A percentile compares a stretch with the other conserved stretches of the same genome.
These are phyloP conservation scores for Plectus sambesii DNA, from an alignment of 1,140 invertebrate species.

Conservation along the genomic window DNA sequence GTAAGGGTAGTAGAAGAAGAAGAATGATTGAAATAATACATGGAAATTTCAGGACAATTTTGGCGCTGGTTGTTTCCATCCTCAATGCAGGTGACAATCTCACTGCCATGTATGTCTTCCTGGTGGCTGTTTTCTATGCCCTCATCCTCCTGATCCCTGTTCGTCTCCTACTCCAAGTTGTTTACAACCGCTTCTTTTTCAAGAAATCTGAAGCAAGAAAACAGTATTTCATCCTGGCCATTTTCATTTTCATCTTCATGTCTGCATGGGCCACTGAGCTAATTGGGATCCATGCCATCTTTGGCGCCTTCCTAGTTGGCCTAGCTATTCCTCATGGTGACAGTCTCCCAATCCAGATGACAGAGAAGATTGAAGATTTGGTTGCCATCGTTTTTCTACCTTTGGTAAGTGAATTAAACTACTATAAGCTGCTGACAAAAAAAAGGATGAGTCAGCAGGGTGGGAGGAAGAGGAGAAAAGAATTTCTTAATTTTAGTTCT, in stretches of 20 bases:
- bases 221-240: constrained; percentile 10
- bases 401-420: constrained; percentile 11
- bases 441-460: too few relatives aligned
- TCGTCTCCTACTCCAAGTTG: constrained; percentile 12
- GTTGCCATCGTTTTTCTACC: constrained; percentile 14
- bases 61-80: constrained; percentile 28
- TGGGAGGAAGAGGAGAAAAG: background rate
- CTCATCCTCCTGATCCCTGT: constrained; percentile 9
- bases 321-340: constrained; percentile 24
- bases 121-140: constrained; percentile 14
- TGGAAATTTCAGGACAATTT: constrained; percentile 12
- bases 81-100: constrained; percentile 26
- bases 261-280: constrained; percentile 31
- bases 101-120: constrained; percentile 26
- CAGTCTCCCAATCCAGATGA: constrained; percentile 14
- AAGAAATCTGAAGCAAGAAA: constrained; percentile 3
- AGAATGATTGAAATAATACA: background rate
- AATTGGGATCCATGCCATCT: constrained; percentile 34
- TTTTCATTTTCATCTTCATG: constrained; percentile 19
- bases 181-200: background rate
- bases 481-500: constrained; percentile 5
- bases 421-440: too few relatives aligned
- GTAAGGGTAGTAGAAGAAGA: too few relatives aligned
- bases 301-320: constrained; percentile 30
- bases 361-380: constrained; percentile 14